These are phyloP conservation scores for Pediacus dermestoides DNA, from an alignment of 2,888 invertebrate species.

Conservation along the genomic window DNA sequence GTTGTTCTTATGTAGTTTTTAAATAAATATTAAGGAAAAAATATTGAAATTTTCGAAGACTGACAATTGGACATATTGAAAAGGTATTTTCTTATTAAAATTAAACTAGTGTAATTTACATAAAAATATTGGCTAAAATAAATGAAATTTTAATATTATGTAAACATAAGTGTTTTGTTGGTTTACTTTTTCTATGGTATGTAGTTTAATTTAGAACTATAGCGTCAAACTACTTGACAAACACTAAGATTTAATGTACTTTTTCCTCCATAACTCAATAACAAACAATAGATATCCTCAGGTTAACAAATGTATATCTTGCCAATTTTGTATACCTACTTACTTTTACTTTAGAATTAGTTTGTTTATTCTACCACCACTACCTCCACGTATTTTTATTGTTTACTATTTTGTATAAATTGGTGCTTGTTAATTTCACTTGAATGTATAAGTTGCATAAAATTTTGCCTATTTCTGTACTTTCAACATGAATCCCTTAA, in stretches of 20 bases:
- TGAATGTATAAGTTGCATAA: slow-evolving; percentile 7
- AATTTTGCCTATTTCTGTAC: no score
- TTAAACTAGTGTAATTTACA: no score
- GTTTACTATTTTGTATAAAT: slow-evolving; percentile 21
- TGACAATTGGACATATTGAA: slow-evolving; percentile 28
- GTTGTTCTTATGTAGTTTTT: neutral
- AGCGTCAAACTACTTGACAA: no score
- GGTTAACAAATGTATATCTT: slow-evolving; percentile 23
- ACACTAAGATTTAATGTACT: no score
- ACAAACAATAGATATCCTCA: slow-evolving; percentile 24
- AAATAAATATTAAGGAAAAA: neutral
- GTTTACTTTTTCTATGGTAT: slow-evolving; percentile 2
- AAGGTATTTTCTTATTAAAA: slow-evolving; percentile 15
- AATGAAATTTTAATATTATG: neutral
- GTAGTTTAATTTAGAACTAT: no score
- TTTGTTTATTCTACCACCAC: slow-evolving; percentile 29
- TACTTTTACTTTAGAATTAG: slow-evolving; percentile 23
- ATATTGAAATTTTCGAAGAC: no score
- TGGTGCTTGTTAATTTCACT: slow-evolving; percentile 24
- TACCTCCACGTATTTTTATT: slow-evolving; percentile 31
- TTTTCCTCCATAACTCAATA: no score
- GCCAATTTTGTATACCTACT: slow-evolving; percentile 16
- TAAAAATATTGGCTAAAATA: slow-evolving; percentile 20
- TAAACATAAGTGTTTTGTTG: no score
- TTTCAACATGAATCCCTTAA: no score